Base-by-base conservation (phyloP, 2,113 vertebrate species). In the Heterotis niloticus region DNA sequence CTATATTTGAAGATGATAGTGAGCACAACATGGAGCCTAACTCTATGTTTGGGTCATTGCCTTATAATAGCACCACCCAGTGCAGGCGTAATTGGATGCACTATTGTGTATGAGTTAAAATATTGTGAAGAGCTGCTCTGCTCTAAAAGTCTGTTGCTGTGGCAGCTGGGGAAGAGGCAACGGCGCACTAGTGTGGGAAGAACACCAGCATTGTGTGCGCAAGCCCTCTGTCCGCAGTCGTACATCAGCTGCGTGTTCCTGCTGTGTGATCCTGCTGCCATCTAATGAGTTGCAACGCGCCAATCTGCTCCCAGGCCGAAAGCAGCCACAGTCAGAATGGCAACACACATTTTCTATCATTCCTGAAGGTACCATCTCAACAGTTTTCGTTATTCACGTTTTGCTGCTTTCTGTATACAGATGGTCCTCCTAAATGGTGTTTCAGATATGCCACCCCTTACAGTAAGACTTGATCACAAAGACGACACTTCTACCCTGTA, bases 241-340 rank as follows among this genome's bases (percentile, higher is more conserved):
- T 23, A 65, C 28, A 79, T 82, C 75, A 83, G 60, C 79, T 82
- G 64, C 69, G 65, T 81, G 81, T 70, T 56, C 75, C 56, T 73
- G 81, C 67, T 83, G 79, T 10, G 73, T 5, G 74, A 83, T 85
- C 34, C 79, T 80, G 80, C 73, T 77, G 78, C 70, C 76, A 80
- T 80, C 73, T 81, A 87, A 87, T 87, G 79, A 78, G 71, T 81
- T 84, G 82, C 66, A 86, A 83, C 79, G 79, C 56, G 71, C 81
- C 81, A 83, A 85, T 85, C 83, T 86, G 82, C 73, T 72, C 74
- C 23, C 28, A 57, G 26, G 60, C 68, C 26, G 62, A 78, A 77
- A 73, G 66, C 76, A 75, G 26, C 44, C 13, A 59, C 56, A 7
- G 34, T 23, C n/a, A 28, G 20, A 16, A 20, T 64, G 18, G 26